These are phyloP conservation scores for Xenopus laevis DNA, from an alignment of 2,113 vertebrate species.

Conservation along the genomic window DNA sequence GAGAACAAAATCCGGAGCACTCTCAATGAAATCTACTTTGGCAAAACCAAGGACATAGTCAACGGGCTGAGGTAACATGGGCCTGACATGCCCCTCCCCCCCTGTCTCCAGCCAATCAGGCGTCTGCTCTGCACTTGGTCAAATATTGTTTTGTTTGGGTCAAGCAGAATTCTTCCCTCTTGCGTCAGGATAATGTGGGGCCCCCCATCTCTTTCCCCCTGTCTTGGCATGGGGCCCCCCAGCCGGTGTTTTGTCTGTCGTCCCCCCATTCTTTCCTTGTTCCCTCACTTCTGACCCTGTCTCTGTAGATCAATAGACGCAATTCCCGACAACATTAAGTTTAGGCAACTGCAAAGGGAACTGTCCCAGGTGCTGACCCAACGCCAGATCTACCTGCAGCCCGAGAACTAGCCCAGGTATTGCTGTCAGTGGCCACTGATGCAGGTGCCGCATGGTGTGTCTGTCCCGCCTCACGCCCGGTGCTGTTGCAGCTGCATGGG, in stretches of 20 bases:
- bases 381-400: conserved; percentile 98
- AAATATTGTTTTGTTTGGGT: not conserved
- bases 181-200: too few species aligned
- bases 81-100: not conserved
- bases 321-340: conserved; percentile 98
- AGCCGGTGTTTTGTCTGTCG: not conserved
- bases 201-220: not conserved
- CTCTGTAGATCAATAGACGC: conserved; percentile 95
- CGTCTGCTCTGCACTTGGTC: too few species aligned
- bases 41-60: conserved; percentile 98
- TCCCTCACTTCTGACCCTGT: conserved; percentile 51
- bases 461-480: not conserved
- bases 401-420: conserved; percentile 89
- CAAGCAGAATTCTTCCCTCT: not conserved
- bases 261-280: conserved; percentile 42
- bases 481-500: not conserved
- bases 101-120: not conserved
- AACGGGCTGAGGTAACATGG: conserved; percentile 88
- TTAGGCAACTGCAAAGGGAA: conserved; percentile 97
- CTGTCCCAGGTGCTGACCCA: conserved; percentile 98
- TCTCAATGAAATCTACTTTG: conserved; percentile 98
- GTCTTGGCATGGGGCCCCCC: not conserved
- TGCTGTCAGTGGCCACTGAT: conserved; percentile 60
- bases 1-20: conserved; percentile 99
- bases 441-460: conserved; percentile 35